phyloP scores from a whole-genome alignment of 1,140 invertebrate species.

The Neuroterus valhalla region DNA sequence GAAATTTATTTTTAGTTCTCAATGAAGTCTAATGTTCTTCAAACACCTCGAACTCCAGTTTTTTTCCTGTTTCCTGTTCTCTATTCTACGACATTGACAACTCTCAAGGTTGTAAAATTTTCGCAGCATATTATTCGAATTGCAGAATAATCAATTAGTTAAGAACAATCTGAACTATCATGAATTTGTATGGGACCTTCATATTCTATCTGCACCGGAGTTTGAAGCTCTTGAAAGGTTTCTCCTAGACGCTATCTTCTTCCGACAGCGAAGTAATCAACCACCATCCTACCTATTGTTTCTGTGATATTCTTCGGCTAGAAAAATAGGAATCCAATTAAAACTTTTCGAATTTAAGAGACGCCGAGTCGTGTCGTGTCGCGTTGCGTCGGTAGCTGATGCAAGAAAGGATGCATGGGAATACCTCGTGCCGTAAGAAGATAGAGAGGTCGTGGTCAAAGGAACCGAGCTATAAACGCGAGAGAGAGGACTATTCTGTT shows the following conservation, averaged over 20 bases:
- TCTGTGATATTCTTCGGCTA: conserved; percentile 11
- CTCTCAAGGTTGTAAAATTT: too few species aligned
- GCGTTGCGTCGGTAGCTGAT: conserved; percentile 7
- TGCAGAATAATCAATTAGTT: too few species aligned
- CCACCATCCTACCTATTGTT: neutral
- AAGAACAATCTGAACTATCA: neutral
- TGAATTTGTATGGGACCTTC: neutral
- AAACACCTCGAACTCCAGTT: too few species aligned
- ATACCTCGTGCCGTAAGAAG: conserved; percentile 15
- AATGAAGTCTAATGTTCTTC: too few species aligned
- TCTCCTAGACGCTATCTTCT: neutral
- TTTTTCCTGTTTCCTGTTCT: too few species aligned
- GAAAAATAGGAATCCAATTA: conserved; percentile 13
- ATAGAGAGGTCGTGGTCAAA: conserved; percentile 54
- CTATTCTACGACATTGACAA: too few species aligned
- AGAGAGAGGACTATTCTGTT: conserved; percentile 71
- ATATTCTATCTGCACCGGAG: too few species aligned
- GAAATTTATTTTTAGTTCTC: too few species aligned
- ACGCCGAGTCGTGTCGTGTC: too few species aligned
- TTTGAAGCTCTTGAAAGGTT: neutral
- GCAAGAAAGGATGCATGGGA: neutral
- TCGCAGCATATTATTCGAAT: too few species aligned
- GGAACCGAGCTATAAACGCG: conserved; percentile 61
- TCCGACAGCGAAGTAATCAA: conserved; percentile 10
- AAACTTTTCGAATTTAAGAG: conserved; percentile 24